Conservation (phyloP, 1,140 invertebrate genomes). For the Glossosoma conforme region DNA sequence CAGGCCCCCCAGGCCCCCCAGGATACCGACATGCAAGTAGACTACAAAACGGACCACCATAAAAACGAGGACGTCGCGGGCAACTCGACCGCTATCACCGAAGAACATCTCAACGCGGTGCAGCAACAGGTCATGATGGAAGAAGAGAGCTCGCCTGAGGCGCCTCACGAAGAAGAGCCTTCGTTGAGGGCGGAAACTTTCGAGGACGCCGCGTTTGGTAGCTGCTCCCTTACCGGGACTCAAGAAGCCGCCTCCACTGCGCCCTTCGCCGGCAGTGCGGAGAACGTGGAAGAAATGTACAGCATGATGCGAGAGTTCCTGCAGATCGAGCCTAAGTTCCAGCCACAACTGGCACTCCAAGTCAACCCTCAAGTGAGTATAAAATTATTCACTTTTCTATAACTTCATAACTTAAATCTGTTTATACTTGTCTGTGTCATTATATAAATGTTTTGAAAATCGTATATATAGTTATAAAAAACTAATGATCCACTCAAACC, state of each 20-base stretch:
- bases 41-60: too few species aligned
- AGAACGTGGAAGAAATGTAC: conserved; percentile 45
- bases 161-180: neutral
- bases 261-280: neutral
- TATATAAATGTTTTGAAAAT: too few species aligned
- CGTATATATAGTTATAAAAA: too few species aligned
- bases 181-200: neutral
- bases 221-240: neutral
- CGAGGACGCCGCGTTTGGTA: neutral
- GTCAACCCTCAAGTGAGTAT: conserved; percentile 45
- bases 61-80: neutral
- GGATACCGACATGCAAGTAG: too few species aligned
- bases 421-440: too few species aligned
- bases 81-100: too few species aligned
- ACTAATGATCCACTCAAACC: too few species aligned
- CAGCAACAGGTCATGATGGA: conserved; percentile 1
- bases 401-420: too few species aligned
- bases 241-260: neutral
- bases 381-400: neutral
- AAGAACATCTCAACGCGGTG: too few species aligned
- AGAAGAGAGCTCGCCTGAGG: neutral
- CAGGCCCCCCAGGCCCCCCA: too few species aligned
- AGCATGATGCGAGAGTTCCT: conserved; percentile 63
- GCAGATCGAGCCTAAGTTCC: conserved; percentile 62
- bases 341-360: conserved; percentile 61